phyloP scores from a whole-genome alignment of 2,113 vertebrate genomes.

The Ondatra zibethicus region DNA sequence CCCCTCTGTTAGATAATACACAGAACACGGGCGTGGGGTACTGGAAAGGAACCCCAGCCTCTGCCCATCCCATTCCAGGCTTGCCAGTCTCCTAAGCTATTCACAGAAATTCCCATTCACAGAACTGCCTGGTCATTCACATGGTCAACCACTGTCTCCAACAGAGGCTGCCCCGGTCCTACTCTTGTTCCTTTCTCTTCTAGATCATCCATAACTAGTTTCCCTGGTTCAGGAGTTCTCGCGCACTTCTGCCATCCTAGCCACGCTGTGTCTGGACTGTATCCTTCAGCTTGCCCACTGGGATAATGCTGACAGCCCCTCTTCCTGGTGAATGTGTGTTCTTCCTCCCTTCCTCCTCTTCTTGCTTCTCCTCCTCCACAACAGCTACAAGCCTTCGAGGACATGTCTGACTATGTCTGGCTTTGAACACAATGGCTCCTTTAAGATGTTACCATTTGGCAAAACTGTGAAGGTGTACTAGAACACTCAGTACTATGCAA shows the following conservation, averaged over 20 bases:
- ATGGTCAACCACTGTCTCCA: background rate
- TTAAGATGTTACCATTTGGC: background rate
- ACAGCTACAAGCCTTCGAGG: background rate
- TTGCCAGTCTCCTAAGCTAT: background rate
- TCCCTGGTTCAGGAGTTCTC: background rate
- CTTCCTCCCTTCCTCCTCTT: background rate
- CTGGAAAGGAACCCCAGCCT: background rate
- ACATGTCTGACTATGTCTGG: background rate
- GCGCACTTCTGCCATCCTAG: background rate
- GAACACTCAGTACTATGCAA: background rate
- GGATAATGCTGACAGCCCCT: background rate
- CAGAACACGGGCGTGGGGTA: background rate
- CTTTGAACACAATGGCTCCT: constrained; percentile 16
- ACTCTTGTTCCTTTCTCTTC: background rate
- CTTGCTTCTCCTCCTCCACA: background rate
- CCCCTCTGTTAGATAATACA: background rate
- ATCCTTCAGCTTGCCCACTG: background rate
- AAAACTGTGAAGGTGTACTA: constrained; percentile 3
- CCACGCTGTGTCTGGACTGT: background rate
- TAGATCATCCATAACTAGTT: background rate
- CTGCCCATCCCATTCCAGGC: background rate
- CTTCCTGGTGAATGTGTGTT: background rate
- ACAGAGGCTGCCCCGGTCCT: background rate
- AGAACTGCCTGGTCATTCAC: background rate
- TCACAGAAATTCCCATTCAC: background rate